Percentiles rank a stretch among this genome's conserved stretches.
phyloP scores from a whole-genome alignment of 2,888 invertebrate genomes.

The Calameuta filiformis region DNA sequence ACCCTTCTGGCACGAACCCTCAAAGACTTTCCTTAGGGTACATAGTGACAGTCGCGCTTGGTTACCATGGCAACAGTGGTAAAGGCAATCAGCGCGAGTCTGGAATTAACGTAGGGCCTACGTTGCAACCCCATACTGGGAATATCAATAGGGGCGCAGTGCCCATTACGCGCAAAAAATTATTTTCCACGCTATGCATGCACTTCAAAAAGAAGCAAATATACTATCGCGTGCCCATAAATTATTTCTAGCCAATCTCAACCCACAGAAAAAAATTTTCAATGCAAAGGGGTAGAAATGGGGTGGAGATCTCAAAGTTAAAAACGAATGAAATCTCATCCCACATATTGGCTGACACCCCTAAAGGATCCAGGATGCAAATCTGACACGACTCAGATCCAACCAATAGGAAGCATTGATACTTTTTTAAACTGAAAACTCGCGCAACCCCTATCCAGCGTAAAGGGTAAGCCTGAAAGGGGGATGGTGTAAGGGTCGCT shows the following conservation, averaged over 20 bases:
- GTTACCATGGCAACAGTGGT: conserved; percentile 56
- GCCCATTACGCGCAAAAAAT: background rate
- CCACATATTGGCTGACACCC: background rate
- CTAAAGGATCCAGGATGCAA: background rate
- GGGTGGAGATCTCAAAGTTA: background rate
- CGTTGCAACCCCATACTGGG: background rate
- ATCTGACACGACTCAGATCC: background rate
- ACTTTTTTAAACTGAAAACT: background rate
- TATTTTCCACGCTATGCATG: background rate
- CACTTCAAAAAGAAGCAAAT: background rate
- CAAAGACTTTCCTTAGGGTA: conserved; percentile 12
- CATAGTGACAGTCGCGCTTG: conserved; percentile 12
- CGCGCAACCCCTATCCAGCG: background rate
- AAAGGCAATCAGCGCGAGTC: conserved; percentile 50
- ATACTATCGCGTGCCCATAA: background rate
- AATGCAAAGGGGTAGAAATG: background rate
- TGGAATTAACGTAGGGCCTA: conserved; percentile 43
- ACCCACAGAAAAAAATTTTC: background rate
- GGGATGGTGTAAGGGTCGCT: conserved; percentile 20
- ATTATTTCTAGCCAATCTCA: background rate
- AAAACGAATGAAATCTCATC: background rate
- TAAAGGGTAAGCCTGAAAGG: conserved; percentile 25
- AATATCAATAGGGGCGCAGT: background rate
- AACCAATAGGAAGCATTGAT: background rate
- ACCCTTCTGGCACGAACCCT: conserved; percentile 35